Percentiles rank a stretch among this genome's conserved stretches.
Evolutionary conservation across 2,113 vertebrate genomes (phyloP).

Genomic region (Syngnathus scovelli): DNA sequence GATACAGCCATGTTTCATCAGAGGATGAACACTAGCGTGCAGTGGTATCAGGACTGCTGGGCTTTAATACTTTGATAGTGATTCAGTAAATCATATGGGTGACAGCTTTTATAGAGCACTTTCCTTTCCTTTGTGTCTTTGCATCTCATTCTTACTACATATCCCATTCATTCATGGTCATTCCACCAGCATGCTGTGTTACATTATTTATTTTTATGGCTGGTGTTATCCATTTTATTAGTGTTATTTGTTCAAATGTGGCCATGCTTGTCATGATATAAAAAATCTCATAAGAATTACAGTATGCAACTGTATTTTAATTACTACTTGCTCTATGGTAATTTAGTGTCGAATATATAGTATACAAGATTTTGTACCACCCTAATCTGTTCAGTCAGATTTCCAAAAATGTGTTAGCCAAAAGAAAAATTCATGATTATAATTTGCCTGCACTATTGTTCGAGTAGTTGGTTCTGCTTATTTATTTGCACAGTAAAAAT

Average conservation of each 20-base stretch:
- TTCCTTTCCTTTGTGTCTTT: slow-evolving; percentile 7
- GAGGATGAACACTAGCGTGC: slow-evolving; percentile 28
- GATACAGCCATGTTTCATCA: slow-evolving; percentile 34
- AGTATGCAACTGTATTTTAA: not conserved
- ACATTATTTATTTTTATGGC: not conserved
- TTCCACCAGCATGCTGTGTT: not conserved
- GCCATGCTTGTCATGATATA: not conserved
- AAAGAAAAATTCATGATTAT: slow-evolving; percentile 2
- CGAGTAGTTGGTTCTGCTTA: too few relatives aligned
- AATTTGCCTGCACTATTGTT: not conserved
- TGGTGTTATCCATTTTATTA: not conserved
- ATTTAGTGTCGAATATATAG: not conserved
- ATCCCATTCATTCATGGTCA: not conserved
- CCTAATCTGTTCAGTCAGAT: not conserved
- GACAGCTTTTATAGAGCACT: slow-evolving; percentile 27
- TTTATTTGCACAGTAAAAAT: too few relatives aligned
- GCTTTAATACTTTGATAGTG: slow-evolving; percentile 29
- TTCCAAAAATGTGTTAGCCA: not conserved
- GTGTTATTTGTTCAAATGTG: not conserved
- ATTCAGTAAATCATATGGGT: slow-evolving; percentile 19
- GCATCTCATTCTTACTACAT: slow-evolving; percentile 2
- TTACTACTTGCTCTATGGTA: not conserved
- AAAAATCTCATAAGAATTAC: not conserved
- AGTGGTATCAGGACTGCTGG: slow-evolving; percentile 5
- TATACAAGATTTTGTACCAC: not conserved